Conservation (phyloP, 1,140 invertebrate genomes). For the Drosophila sulfurigaster region DNA sequence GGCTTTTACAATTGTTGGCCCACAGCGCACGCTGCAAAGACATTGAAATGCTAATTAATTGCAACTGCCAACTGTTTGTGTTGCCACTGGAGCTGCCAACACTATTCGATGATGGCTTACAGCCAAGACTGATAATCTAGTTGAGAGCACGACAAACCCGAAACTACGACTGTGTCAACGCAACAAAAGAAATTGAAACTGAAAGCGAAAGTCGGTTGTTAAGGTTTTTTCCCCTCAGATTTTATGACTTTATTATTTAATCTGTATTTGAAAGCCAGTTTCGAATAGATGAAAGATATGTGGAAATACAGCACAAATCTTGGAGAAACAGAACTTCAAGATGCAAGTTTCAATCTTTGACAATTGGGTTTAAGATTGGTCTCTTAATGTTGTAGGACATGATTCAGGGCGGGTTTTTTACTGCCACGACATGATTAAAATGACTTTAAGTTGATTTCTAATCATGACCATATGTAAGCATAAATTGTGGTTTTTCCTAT, state of each 20-base stretch:
- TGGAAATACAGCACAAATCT: background rate
- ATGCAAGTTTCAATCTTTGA: background rate
- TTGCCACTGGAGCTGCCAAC: conserved; percentile 12
- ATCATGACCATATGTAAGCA: background rate
- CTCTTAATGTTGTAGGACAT: background rate
- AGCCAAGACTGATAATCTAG: background rate
- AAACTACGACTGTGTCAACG: conserved; percentile 21
- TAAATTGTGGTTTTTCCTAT: background rate
- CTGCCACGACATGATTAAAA: background rate
- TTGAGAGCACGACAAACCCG: conserved; percentile 25
- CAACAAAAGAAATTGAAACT: conserved; percentile 68
- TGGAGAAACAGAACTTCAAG: background rate
- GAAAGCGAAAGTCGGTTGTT: conserved; percentile 63
- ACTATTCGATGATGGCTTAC: background rate
- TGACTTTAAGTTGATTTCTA: background rate
- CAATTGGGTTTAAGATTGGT: background rate
- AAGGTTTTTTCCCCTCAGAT: conserved; percentile 7
- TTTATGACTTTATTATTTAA: conserved; percentile 41
- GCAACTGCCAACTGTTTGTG: conserved; percentile 12
- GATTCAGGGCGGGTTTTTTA: background rate
- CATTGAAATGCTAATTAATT: conserved; percentile 49
- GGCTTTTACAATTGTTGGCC: conserved; percentile 16
- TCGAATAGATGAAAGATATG: background rate
- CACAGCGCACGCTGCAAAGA: conserved; percentile 10
- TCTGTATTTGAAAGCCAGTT: conserved; percentile 13